Evolutionary conservation across 2,113 vertebrate species (phyloP).

Genomic region (Tyto alba): DNA sequence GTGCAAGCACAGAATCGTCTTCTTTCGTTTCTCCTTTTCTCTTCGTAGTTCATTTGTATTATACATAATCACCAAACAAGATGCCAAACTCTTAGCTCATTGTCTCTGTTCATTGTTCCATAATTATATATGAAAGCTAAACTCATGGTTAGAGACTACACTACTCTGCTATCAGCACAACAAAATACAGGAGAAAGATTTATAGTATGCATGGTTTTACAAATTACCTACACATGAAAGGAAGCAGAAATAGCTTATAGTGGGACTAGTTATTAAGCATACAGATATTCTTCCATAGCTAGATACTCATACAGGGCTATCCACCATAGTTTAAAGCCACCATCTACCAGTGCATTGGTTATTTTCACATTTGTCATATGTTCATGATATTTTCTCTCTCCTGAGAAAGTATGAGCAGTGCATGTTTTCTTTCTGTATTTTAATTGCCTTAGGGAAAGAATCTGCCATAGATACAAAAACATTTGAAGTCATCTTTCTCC

Average conservation of each 20-base stretch:
- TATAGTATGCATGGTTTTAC: background rate
- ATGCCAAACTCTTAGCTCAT: slow-evolving; percentile 32
- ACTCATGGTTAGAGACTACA: slow-evolving; percentile 4
- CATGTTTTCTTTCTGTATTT: slow-evolving; percentile 14
- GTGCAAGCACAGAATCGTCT: background rate
- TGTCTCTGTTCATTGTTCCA: background rate
- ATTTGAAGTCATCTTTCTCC: slow-evolving; percentile 34
- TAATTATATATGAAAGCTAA: slow-evolving; percentile 46
- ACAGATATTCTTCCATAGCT: background rate
- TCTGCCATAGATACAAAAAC: slow-evolving; percentile 21
- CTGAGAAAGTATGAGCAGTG: background rate
- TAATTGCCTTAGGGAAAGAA: slow-evolving; percentile 28
- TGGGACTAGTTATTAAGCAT: background rate
- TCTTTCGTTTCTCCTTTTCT: background rate
- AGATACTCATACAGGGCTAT: background rate
- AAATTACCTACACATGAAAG: background rate
- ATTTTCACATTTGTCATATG: background rate
- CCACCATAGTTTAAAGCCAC: background rate
- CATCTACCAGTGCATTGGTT: background rate
- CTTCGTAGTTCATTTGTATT: background rate
- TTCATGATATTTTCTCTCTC: background rate
- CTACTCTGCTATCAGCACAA: slow-evolving; percentile 1
- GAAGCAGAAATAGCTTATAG: background rate
- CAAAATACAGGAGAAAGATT: slow-evolving; percentile 20
- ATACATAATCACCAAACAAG: slow-evolving; percentile 21